A percentile compares a stretch with the other conserved stretches of the same genome.
Evolutionary conservation across 2,113 vertebrate genomes (phyloP).

Genomic region (Blennius ocellaris): DNA sequence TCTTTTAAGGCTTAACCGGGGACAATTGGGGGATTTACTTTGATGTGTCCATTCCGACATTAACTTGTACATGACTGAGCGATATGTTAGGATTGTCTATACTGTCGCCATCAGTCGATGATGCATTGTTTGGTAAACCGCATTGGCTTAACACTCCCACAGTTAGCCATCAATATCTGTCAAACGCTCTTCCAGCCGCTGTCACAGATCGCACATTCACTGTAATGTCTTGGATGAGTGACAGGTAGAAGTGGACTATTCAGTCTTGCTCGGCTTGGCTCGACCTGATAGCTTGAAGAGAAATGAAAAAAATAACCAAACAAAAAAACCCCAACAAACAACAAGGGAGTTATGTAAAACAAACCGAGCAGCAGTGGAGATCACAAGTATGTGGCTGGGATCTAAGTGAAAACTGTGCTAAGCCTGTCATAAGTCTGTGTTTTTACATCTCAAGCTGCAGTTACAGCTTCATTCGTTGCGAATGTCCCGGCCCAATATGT

Average conservation of each 20-base stretch:
- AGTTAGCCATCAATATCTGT: constrained; percentile 39
- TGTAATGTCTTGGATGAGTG: constrained; percentile 20
- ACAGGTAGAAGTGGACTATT: constrained; percentile 15
- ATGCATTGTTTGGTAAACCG: constrained; percentile 22
- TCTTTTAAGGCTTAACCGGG: constrained; percentile 44
- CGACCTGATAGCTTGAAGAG: constrained; percentile 3
- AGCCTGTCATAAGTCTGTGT: constrained; percentile 22
- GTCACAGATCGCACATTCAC: not conserved
- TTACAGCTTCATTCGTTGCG: constrained; percentile 22
- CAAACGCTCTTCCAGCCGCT: constrained; percentile 20
- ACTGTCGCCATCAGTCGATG: constrained; percentile 11
- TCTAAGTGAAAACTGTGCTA: constrained; percentile 22
- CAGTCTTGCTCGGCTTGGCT: constrained; percentile 12
- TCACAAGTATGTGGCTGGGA: constrained; percentile 21
- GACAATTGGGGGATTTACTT: constrained; percentile 60
- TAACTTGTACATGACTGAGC: constrained; percentile 52
- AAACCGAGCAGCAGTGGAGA: constrained; percentile 30
- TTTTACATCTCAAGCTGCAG: constrained; percentile 28
- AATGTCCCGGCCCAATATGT: not conserved
- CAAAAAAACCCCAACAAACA: not conserved
- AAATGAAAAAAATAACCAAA: constrained; percentile 1
- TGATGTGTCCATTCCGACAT: constrained; percentile 52
- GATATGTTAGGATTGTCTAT: constrained; percentile 30
- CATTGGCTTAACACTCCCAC: constrained; percentile 13
- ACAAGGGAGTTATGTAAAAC: constrained; percentile 6